Evolutionary conservation across 2,113 vertebrate genomes (phyloP).

Genomic region (Scomber scombrus): DNA sequence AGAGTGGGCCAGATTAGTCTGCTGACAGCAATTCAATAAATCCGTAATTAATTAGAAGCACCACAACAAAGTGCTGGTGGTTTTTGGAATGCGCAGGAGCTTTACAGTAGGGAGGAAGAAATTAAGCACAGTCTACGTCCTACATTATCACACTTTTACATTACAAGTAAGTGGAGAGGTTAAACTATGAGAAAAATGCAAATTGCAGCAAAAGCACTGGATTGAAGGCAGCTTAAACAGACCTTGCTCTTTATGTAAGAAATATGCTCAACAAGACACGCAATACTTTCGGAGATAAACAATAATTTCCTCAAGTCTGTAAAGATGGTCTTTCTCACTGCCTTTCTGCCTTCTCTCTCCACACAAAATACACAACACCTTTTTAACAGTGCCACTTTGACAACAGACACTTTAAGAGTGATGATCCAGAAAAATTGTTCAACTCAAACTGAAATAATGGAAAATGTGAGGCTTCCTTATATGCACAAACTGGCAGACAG

Average conservation of each 20-base stretch:
- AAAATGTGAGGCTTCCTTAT: background rate
- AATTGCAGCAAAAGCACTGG: background rate
- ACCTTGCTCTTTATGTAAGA: constrained; percentile 47
- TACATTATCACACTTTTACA: background rate
- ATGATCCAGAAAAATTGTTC: constrained; percentile 9
- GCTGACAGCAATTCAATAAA: constrained; percentile 38
- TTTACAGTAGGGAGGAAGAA: background rate
- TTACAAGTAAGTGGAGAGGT: background rate
- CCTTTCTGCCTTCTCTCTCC: constrained; percentile 4
- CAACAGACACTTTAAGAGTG: background rate
- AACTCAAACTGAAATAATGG: background rate
- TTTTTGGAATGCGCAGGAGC: background rate
- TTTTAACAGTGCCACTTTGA: constrained; percentile 6
- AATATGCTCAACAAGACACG: constrained; percentile 57
- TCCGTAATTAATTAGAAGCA: constrained; percentile 35
- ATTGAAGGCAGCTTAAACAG: constrained; percentile 17
- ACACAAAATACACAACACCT: constrained; percentile 11
- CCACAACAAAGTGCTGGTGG: background rate
- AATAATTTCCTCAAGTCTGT: background rate
- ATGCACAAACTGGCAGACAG: constrained; percentile 4
- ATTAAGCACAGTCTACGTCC: background rate
- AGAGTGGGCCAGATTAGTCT: constrained; percentile 14
- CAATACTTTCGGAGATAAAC: constrained; percentile 42
- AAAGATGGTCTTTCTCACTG: background rate
- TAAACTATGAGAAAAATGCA: background rate